Conservation (phyloP, 2,113 vertebrate genomes). For the Todiramphus saurophagus region DNA sequence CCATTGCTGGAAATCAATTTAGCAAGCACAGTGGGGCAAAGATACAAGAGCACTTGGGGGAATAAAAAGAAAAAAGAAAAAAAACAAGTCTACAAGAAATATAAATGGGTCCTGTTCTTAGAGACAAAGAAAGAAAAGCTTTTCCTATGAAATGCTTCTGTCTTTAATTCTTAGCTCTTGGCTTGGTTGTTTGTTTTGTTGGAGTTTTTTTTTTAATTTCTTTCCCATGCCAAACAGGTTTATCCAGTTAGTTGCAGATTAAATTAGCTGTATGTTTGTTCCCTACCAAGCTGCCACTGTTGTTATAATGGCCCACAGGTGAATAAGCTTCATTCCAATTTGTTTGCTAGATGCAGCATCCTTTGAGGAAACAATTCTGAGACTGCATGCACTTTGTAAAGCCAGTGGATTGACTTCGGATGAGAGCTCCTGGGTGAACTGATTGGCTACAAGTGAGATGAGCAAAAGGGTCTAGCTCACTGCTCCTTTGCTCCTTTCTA, state of each 20-base stretch:
- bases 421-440: background rate
- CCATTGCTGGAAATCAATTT: background rate
- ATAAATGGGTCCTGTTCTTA: background rate
- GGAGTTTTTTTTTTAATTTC: background rate
- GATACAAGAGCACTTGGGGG: background rate
- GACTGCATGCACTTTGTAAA: background rate
- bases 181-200: background rate
- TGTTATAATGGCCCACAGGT: slow-evolving; percentile 25
- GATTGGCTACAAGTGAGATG: background rate
- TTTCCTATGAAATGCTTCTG: background rate
- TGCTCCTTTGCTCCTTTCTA: background rate
- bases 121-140: background rate
- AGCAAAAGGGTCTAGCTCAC: background rate
- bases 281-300: background rate
- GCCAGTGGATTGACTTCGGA: slow-evolving; percentile 12
- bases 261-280: background rate
- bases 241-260: background rate
- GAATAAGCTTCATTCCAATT: slow-evolving; percentile 22
- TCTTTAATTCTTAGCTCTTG: background rate
- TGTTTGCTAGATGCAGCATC: slow-evolving; percentile 11
- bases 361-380: slow-evolving; percentile 17
- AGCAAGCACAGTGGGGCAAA: background rate
- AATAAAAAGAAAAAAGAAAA: accelerated
- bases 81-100: background rate
- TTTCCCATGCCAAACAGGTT: background rate